Conservation (phyloP, 2,797 vertebrate genomes). For the Parambassis ranga region DNA sequence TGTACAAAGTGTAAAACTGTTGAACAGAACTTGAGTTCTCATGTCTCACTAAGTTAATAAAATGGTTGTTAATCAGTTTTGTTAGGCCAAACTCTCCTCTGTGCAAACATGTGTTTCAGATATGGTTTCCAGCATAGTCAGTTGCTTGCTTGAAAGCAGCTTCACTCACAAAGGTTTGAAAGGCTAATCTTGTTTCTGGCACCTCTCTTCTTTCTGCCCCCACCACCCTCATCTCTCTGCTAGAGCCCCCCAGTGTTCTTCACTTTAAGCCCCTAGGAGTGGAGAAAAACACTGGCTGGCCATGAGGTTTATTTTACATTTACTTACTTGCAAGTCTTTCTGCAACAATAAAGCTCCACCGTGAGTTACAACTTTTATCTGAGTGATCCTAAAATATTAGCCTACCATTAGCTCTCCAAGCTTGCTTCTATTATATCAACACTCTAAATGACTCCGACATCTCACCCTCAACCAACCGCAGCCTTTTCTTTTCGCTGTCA, state of each 20-base stretch:
- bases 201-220: constrained; percentile 38
- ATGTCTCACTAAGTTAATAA: constrained; percentile 7
- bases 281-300: constrained; percentile 11
- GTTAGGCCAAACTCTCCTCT: constrained; percentile 44
- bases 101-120: constrained; percentile 55
- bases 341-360: constrained; percentile 19
- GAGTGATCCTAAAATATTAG: constrained; percentile 27
- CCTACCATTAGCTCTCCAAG: constrained; percentile 15
- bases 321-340: constrained; percentile 29
- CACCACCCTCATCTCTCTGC: constrained; percentile 18
- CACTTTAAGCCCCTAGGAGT: constrained; percentile 18
- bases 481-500: constrained; percentile 72
- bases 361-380: constrained; percentile 23
- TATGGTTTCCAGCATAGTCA: constrained; percentile 44
- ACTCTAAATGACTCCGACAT: constrained; percentile 40
- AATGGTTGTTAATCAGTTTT: constrained; percentile 28
- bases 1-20: background rate
- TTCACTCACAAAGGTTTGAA: constrained; percentile 47
- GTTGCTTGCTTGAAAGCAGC: constrained; percentile 45
- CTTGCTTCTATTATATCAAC: constrained; percentile 37
- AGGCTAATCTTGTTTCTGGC: constrained; percentile 67
- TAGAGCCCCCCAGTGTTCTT: constrained; percentile 30
- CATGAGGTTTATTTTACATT: constrained; percentile 31
- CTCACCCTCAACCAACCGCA: constrained; percentile 29
- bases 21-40: background rate